Evolutionary conservation across 2,888 invertebrate genomes (phyloP).

Genomic region (Marasmarcha lunaedactyla): DNA sequence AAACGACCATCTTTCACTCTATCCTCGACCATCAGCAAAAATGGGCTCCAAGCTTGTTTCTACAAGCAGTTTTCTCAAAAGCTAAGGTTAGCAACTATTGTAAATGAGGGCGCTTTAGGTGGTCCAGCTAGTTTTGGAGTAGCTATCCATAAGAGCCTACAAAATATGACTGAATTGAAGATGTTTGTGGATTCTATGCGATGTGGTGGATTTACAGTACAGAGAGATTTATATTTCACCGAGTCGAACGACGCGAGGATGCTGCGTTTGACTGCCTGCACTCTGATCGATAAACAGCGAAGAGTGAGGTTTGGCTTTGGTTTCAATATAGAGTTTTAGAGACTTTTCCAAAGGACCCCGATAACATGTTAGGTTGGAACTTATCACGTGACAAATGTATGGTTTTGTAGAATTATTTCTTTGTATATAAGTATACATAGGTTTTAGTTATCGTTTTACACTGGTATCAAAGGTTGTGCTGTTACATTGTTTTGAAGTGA

Average conservation of each 20-base stretch:
- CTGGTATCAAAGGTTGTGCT: conserved; percentile 21
- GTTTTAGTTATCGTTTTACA: conserved; percentile 58
- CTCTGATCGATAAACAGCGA: conserved; percentile 46
- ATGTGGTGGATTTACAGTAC: conserved; percentile 53
- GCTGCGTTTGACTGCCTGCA: conserved; percentile 41
- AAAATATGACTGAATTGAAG: conserved; percentile 46
- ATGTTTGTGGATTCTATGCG: conserved; percentile 54
- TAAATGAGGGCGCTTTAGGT: conserved; percentile 35
- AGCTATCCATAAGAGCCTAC: conserved; percentile 43
- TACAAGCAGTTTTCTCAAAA: conserved; percentile 45
- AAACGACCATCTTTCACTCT: conserved; percentile 33
- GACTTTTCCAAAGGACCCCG: conserved; percentile 21
- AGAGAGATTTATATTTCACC: conserved; percentile 46
- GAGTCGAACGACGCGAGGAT: conserved; percentile 44
- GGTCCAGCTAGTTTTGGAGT: conserved; percentile 37
- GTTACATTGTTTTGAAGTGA: conserved; percentile 37
- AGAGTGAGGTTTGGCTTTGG: conserved; percentile 52
- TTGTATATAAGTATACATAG: conserved; percentile 69
- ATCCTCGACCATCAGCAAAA: conserved; percentile 42
- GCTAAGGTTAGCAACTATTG: conserved; percentile 42
- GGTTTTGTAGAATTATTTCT: conserved; percentile 49
- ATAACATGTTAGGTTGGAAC: conserved; percentile 15
- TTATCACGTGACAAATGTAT: neutral
- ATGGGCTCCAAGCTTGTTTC: conserved; percentile 47
- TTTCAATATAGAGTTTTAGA: conserved; percentile 48